These are phyloP conservation scores for Astreopora myriophthalma DNA, from an alignment of 64 coral and sea anemone genomes.

Conservation along the genomic window DNA sequence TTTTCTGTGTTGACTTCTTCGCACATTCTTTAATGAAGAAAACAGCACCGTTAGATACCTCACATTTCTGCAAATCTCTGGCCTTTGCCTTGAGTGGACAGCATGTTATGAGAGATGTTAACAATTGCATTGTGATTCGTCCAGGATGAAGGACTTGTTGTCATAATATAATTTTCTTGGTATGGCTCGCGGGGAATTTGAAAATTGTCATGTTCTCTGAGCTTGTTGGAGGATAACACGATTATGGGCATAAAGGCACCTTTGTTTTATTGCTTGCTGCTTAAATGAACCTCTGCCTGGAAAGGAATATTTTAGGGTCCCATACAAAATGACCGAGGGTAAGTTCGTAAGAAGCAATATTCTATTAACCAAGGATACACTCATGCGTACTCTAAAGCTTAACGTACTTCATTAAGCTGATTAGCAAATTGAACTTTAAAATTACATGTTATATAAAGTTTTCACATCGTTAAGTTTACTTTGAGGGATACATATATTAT, in stretches of 20 bases:
- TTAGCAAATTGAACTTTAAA: too few species aligned
- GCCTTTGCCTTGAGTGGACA: neutral
- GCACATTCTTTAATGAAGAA: neutral
- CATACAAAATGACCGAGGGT: constrained; percentile 10
- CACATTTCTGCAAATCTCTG: neutral
- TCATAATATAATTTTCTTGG: neutral
- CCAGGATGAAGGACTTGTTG: neutral
- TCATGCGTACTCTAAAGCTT: too few species aligned
- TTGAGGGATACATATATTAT: too few species aligned
- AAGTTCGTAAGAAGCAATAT: too few species aligned
- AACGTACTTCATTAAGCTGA: too few species aligned
- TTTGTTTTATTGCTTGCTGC: neutral
- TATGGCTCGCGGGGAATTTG: constrained; percentile 42
- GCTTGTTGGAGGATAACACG: neutral
- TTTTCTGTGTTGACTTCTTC: neutral
- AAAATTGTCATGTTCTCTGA: neutral
- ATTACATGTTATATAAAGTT: too few species aligned
- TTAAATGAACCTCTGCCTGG: neutral
- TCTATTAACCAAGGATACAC: too few species aligned
- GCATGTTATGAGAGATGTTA: neutral
- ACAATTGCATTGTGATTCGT: neutral
- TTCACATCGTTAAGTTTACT: too few species aligned
- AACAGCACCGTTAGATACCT: neutral
- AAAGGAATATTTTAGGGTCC: neutral
- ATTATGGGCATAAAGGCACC: neutral